Evolutionary conservation across 2,797 vertebrate species (phyloP), one percentile per base, ranked within the genome.

Genomic region (Chanos chanos): DNA sequence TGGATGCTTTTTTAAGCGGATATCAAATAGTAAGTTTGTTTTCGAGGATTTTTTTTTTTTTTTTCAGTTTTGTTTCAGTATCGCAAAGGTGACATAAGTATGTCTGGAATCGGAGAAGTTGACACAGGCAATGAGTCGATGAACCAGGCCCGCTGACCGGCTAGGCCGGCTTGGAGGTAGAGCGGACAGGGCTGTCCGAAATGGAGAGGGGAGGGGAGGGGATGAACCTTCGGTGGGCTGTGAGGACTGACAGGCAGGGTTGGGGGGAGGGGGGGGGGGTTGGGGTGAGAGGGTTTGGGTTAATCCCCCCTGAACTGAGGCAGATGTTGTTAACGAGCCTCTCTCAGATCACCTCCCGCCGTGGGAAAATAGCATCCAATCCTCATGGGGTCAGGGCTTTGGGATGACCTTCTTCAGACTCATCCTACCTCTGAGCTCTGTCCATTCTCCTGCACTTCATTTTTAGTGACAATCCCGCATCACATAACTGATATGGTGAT

Each of bases 291-390:
- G 67, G 77, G 77, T n/a, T n/a, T 62, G 79, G 86, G 83, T 87
- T 89, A 90, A 91, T 89, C 86, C 89, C 84, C 65, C 71, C 87
- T 89, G 87, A 90, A 89, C 86, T 75, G 83, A 86, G 86, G 89
- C 89, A 90, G 89, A 90, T 89, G 87, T 89, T 87, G 82, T 89
- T 89, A 89, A 90, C 85, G 83, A 90, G 85, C 84, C 86, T 80
- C 82, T 86, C 86, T 89, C 85, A 90, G 88, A 85, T 89, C 84
- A 82, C 78, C 86, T 87, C 86, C 81, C 76, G 83, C 83, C 87
- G 88, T 90, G 88, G 89, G 89, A 91, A 89, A 90, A 87, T 83
- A 80, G 86, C 86, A 88, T 84, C 83, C 87, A 88, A 87, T 89
- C 87, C 86, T 87, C 81, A 81, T 81, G 85, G 86, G 88, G 89